A percentile compares a stretch with the other conserved stretches of the same genome.
These are phyloP conservation scores for Nebria brevicollis DNA, from an alignment of 2,888 invertebrate genomes.

Conservation along the genomic window DNA sequence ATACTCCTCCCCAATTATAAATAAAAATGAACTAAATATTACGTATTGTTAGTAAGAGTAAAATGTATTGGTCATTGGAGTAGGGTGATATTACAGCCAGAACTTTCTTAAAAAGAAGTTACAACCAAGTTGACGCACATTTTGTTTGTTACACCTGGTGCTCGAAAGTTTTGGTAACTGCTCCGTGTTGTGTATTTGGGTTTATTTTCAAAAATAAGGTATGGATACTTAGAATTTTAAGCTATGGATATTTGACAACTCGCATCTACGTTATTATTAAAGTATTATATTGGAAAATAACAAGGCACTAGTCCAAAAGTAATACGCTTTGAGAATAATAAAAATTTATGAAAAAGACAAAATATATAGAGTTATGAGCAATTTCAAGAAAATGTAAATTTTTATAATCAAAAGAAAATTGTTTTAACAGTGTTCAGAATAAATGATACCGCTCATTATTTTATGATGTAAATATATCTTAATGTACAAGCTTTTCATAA, in stretches of 20 bases:
- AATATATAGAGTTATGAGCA: no score
- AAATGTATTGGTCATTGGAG: slow-evolving; percentile 22
- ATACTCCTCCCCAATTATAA: slow-evolving; percentile 22
- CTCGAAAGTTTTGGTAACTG: slow-evolving; percentile 27
- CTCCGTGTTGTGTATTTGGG: slow-evolving; percentile 14
- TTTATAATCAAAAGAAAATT: no score
- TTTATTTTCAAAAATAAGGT: slow-evolving; percentile 29
- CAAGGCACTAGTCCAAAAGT: background rate
- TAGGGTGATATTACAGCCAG: slow-evolving; percentile 23
- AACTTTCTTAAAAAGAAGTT: slow-evolving; percentile 42
- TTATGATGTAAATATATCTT: no score
- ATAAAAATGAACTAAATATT: slow-evolving; percentile 2
- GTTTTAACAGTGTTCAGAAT: no score
- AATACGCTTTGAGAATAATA: background rate
- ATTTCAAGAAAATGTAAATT: no score
- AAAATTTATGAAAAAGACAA: no score
- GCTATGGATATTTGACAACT: background rate
- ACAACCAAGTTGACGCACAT: slow-evolving; percentile 32
- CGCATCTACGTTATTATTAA: background rate
- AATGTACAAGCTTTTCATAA: no score
- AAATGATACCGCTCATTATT: no score
- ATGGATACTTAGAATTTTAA: background rate
- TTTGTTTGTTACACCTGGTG: slow-evolving; percentile 30
- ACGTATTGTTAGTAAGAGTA: background rate
- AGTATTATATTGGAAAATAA: background rate